phyloP scores from a whole-genome alignment of 2,113 vertebrate genomes.

The Lontra canadensis region DNA sequence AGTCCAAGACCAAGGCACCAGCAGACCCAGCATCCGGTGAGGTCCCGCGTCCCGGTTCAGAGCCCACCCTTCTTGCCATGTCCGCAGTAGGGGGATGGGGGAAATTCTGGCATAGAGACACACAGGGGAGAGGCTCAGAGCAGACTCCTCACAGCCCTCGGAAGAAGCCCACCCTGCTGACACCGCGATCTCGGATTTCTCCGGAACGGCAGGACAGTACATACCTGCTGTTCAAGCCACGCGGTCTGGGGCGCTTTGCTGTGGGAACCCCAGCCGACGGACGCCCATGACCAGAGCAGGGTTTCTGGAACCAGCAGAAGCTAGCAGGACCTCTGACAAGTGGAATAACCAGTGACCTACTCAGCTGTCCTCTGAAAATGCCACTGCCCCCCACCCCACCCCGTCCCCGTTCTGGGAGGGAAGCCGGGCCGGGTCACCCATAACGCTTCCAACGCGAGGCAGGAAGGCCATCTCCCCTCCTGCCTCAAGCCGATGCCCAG shows the following conservation, averaged over 20 bases:
- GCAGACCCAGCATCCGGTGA: neutral
- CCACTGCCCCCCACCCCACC: neutral
- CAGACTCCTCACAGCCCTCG: too few species aligned
- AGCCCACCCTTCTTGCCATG: neutral
- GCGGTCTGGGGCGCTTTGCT: rapidly evolving
- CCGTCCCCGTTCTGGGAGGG: rapidly evolving
- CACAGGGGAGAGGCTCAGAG: rapidly evolving
- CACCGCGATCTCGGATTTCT: neutral
- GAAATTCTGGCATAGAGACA: neutral
- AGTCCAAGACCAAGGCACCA: neutral
- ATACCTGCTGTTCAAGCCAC: too few species aligned
- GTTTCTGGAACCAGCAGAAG: neutral
- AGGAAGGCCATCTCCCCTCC: too few species aligned
- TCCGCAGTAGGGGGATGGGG: neutral
- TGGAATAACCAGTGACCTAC: neutral
- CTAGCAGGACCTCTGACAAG: neutral
- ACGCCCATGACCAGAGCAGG: neutral
- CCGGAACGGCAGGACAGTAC: rapidly evolving
- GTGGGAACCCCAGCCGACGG: neutral
- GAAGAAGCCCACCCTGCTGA: neutral
- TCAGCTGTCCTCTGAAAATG: neutral
- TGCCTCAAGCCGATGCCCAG: rapidly evolving
- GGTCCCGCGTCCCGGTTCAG: neutral
- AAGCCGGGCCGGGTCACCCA: rapidly evolving
- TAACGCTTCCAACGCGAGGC: neutral